Evolutionary conservation across 2,888 invertebrate species (phyloP).

Genomic region (Pammene fasciana): DNA sequence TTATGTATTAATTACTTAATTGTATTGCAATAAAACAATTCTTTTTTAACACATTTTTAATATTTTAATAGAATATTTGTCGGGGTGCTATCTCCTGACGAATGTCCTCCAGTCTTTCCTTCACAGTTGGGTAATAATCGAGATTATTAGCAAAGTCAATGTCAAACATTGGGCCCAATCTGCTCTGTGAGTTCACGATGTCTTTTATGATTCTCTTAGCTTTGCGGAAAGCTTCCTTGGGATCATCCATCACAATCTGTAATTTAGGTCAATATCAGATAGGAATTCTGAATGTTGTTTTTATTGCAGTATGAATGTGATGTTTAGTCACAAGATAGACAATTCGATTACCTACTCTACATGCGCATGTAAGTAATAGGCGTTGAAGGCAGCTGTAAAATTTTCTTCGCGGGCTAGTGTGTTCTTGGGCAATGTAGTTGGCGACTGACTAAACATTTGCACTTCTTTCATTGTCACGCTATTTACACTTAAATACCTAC

Average conservation of each 20-base stretch:
- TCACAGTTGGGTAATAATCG: slow-evolving; percentile 56
- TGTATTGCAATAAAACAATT: slow-evolving; percentile 66
- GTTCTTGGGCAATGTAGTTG: too few species aligned
- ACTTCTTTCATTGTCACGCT: too few species aligned
- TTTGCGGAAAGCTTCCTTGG: slow-evolving; percentile 65
- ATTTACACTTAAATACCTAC: too few species aligned
- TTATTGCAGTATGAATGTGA: neutral
- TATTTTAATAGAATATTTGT: slow-evolving; percentile 62
- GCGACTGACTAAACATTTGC: too few species aligned
- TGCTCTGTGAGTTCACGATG: slow-evolving; percentile 64
- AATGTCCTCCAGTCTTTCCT: slow-evolving; percentile 59
- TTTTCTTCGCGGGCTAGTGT: too few species aligned
- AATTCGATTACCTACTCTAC: too few species aligned
- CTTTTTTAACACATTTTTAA: slow-evolving; percentile 52
- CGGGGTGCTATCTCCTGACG: slow-evolving; percentile 68
- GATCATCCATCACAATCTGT: slow-evolving; percentile 69
- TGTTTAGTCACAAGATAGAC: too few species aligned
- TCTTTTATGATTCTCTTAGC: slow-evolving; percentile 62
- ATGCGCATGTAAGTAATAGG: too few species aligned
- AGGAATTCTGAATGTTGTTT: neutral
- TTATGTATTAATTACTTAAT: slow-evolving; percentile 65
- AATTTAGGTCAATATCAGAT: slow-evolving; percentile 16
- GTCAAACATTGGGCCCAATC: slow-evolving; percentile 68
- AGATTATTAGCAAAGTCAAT: slow-evolving; percentile 66
- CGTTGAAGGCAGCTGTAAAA: too few species aligned